Evolutionary conservation across 1,140 invertebrate species (phyloP), one percentile per base, ranked within the genome.

Genomic region (Microplitis mediator): DNA sequence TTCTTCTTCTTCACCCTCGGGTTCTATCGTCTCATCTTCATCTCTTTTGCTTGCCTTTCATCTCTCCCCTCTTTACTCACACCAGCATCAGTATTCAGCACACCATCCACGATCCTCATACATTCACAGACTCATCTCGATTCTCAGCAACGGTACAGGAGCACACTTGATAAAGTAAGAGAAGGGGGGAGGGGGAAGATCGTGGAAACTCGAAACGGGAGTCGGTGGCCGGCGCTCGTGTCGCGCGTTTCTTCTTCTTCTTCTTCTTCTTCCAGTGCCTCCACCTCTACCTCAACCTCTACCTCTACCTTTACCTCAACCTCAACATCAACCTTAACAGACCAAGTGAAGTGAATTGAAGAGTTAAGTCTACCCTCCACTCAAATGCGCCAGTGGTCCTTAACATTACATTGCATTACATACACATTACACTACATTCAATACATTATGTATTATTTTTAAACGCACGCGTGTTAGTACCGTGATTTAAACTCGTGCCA

Each of bases 161-260:
- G 36, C 51, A 23, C 36, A 23, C 45, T 65, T 39, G 39, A 14
- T 52, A 16, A 23, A 36, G 14, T n/a, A 45, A 4, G 34, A 45
- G n/a, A 9, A 4, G 6, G 4, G 2, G 13, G 8, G 16, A 16
- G 65, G 51, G 65, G 65, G n/a, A n/a, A 50, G 64, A 67, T 67
- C 31, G 65, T 32, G 50, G 65, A 67, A 67, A 67, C 50, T 67
- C 32, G 39, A 67, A 67, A 67, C 65, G 39, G 65, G 65, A 67
- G 65, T 67, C 65, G 65, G 65, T 67, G 65, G 65, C 65, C 65
- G 65, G 65, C 50, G 65, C 65, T 34, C 65, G 65, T 67, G 65
- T 67, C 65, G 65, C 45, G 45, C 65, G 51, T 39, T 52, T 67
- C 62, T 50, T 64, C 60, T 45, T 45, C 39, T 45, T 23, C 6